Percentiles rank a stretch among this genome's conserved stretches.
Conservation (phyloP, 2,888 invertebrate species). For the Junonia oenone region DNA sequence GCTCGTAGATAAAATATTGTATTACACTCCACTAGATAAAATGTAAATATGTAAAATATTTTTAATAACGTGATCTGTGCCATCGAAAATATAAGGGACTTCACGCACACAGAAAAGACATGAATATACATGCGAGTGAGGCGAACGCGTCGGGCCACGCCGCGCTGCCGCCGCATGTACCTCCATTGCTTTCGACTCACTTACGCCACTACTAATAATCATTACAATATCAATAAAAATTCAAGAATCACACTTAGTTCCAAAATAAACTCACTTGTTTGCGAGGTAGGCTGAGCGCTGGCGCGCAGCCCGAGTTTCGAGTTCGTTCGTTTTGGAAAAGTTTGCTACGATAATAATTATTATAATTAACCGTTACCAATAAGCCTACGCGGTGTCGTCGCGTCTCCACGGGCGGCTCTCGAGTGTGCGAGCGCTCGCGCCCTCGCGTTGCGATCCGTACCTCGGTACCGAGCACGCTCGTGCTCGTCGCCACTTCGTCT, state of each 20-base stretch:
- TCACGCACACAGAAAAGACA: slow-evolving; percentile 70
- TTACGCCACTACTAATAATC: slow-evolving; percentile 78
- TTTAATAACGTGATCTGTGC: slow-evolving; percentile 76
- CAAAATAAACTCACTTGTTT: slow-evolving; percentile 88
- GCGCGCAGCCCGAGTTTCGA: slow-evolving; percentile 80
- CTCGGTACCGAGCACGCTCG: slow-evolving; percentile 29
- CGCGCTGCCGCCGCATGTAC: slow-evolving; percentile 45
- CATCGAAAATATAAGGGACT: slow-evolving; percentile 76
- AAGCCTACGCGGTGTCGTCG: slow-evolving; percentile 77
- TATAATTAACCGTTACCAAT: slow-evolving; percentile 78
- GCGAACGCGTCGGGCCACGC: slow-evolving; percentile 33
- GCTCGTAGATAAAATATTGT: slow-evolving; percentile 78
- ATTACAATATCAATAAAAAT: slow-evolving; percentile 81
- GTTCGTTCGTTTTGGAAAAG: slow-evolving; percentile 81
- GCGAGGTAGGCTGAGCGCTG: slow-evolving; percentile 84
- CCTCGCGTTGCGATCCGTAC: slow-evolving; percentile 28
- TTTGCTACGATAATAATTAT: slow-evolving; percentile 78
- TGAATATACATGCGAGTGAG: slow-evolving; percentile 50
- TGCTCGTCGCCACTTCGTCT: slow-evolving; percentile 23
- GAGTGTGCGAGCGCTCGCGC: slow-evolving; percentile 34
- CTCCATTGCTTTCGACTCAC: slow-evolving; percentile 64
- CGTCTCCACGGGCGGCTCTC: slow-evolving; percentile 64
- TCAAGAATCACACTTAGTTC: slow-evolving; percentile 87
- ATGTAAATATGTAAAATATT: slow-evolving; percentile 79
- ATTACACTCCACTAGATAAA: slow-evolving; percentile 78